Base-by-base conservation (phyloP, 2,113 vertebrate species). In the Gymnarchus niloticus region DNA sequence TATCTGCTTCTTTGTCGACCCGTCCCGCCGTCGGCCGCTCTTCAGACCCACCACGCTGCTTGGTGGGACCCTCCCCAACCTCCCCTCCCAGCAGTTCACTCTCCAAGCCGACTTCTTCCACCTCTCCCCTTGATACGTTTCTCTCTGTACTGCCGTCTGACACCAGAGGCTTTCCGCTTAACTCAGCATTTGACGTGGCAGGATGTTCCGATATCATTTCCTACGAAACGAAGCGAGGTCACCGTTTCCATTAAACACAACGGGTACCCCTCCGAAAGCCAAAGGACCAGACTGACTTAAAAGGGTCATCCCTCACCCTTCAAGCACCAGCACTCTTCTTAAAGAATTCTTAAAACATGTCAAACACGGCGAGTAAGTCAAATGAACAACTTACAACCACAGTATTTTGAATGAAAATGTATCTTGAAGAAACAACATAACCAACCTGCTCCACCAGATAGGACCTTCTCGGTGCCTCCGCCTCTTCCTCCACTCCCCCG, bases 401-500 rank as follows among this genome's bases (percentile, higher is more conserved):
- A n/a, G 52, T 28, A 80, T 9, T 28, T 87, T 52, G 69, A 14
- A 80, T 49, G 28, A 25, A 85, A 48, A 33, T 33, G n/a, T 17
- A 23, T 8, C 37, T 19, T 81, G 59, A 85, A 46, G 7, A 83
- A 78, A 28, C 25, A 76, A 33, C 14, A 56, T 5, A 52, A 69
- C 80, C 28, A 41, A 89, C 90, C 91, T 89, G 85, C 84, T 90
- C 83, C 81, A 25, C 87, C 78, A 82, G 65, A 56, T 85, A 54
- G 33, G 89, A 85, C 80, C 91, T 95, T 89, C 92, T 93, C 90
- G 93, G 84, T 56, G 91, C 95, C 65, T 94, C 92, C 90, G 93
- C 88, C 88, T 61, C 69, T 89, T 14, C 91, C 91, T 81, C 92
- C 83, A 81, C 86, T 86, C 85, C 88, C 89, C 37, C 82, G 9